Percentiles rank a stretch among this genome's conserved stretches.
These are phyloP conservation scores for Zoanthus sociatus DNA, from an alignment of 92 coral and sea anemone genomes.

Conservation along the genomic window DNA sequence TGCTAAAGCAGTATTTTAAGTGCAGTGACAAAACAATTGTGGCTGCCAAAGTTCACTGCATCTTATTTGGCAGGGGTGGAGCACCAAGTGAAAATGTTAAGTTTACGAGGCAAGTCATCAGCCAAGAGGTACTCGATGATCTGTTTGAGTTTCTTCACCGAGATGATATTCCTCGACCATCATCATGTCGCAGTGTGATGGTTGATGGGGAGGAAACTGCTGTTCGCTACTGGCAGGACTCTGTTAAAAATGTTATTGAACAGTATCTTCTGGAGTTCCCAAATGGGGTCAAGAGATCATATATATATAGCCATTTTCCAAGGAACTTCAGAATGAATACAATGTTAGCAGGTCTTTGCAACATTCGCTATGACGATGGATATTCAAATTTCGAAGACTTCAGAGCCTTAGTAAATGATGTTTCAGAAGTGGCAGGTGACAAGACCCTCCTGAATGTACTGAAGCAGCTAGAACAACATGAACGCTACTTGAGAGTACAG, in stretches of 20 bases:
- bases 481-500: slow-evolving; percentile 3
- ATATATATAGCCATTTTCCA: slow-evolving; percentile 48
- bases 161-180: slow-evolving; percentile 48
- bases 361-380: slow-evolving; percentile 45
- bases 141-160: slow-evolving; percentile 50
- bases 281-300: slow-evolving; percentile 29
- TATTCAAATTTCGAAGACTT: slow-evolving; percentile 36
- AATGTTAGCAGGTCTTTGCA: slow-evolving; percentile 54
- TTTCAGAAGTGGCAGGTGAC: not conserved
- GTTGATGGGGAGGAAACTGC: slow-evolving; percentile 59
- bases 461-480: not conserved
- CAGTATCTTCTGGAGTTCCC: slow-evolving; percentile 46
- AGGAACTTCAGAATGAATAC: slow-evolving; percentile 39
- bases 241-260: slow-evolving; percentile 28
- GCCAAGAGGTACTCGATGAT: slow-evolving; percentile 44
- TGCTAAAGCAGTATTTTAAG: too few relatives aligned
- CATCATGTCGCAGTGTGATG: slow-evolving; percentile 59
- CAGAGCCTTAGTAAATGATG: not conserved
- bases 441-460: not conserved
- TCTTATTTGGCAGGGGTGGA: too few relatives aligned
- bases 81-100: too few relatives aligned
- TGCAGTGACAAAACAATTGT: too few relatives aligned
- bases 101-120: not conserved
- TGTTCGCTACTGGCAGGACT: slow-evolving; percentile 57
- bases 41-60: too few relatives aligned